phyloP scores from a whole-genome alignment of 2,113 vertebrate genomes.

The Cebus imitator region DNA sequence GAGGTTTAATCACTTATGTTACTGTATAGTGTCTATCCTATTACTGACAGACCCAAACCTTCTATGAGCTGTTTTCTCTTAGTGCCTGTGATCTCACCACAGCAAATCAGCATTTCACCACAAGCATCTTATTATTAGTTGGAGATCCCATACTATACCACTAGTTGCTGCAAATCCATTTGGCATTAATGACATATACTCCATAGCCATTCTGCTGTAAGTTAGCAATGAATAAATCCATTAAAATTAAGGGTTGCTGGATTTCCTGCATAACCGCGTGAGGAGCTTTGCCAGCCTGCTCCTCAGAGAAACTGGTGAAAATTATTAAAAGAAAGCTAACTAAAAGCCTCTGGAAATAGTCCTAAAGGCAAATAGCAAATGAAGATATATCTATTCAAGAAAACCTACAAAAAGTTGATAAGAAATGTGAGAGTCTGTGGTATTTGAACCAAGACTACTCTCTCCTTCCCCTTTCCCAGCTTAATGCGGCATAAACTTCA shows the following conservation, averaged over 20 bases:
- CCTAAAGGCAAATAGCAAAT: neutral
- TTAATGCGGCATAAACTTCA: neutral
- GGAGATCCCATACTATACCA: neutral
- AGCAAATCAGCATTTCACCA: neutral
- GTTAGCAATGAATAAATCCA: neutral
- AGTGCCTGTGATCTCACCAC: slow-evolving; percentile 9
- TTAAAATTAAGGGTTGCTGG: neutral
- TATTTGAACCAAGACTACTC: neutral
- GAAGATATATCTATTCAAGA: neutral
- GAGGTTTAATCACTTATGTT: slow-evolving; percentile 54
- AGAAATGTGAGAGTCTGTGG: neutral
- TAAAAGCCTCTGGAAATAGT: neutral
- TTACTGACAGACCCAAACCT: slow-evolving; percentile 8
- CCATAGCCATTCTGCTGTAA: neutral
- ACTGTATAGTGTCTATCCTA: neutral
- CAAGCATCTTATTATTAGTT: slow-evolving; percentile 30
- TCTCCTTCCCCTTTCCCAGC: neutral
- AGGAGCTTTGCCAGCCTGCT: neutral
- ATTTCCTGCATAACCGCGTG: neutral
- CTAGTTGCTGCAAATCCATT: neutral
- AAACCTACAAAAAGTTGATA: neutral
- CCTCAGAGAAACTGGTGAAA: neutral
- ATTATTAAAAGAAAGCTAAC: neutral
- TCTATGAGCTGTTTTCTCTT: slow-evolving; percentile 48
- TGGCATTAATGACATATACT: slow-evolving; percentile 8